Percentiles rank a stretch among this genome's conserved stretches.
phyloP scores from a whole-genome alignment of 1,140 invertebrate species.

The Drosophila malerkotliana region DNA sequence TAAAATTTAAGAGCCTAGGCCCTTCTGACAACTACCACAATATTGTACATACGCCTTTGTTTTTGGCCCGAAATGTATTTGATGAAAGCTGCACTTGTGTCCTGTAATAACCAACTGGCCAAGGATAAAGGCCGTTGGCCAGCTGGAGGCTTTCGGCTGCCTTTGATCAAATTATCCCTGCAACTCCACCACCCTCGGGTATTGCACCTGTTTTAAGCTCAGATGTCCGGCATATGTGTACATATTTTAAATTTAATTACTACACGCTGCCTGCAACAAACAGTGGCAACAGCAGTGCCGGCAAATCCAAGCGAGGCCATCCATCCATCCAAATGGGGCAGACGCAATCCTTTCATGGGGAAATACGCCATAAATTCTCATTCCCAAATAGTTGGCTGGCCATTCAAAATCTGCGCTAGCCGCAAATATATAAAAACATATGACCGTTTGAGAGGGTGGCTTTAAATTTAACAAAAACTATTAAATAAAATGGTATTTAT shows the following conservation, averaged over 20 bases:
- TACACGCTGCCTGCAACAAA: constrained; percentile 59
- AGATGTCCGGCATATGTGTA: constrained; percentile 67
- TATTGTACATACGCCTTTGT: constrained; percentile 9
- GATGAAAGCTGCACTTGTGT: constrained; percentile 42
- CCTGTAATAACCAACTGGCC: constrained; percentile 41
- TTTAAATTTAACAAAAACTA: background rate
- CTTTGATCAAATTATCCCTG: constrained; percentile 75
- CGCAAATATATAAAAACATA: constrained; percentile 41
- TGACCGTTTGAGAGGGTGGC: constrained; percentile 22
- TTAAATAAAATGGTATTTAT: background rate
- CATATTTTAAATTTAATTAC: constrained; percentile 82
- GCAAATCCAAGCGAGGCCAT: constrained; percentile 59
- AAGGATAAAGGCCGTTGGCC: constrained; percentile 6
- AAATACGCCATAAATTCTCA: constrained; percentile 56
- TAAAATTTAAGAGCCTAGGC: background rate
- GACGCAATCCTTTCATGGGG: constrained; percentile 54
- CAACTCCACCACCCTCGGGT: constrained; percentile 2
- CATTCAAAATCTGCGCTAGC: constrained; percentile 61
- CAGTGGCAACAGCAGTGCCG: constrained; percentile 35
- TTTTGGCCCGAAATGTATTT: constrained; percentile 1
- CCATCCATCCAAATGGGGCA: constrained; percentile 44
- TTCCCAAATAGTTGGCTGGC: constrained; percentile 66
- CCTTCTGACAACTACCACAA: background rate
- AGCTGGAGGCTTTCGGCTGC: constrained; percentile 61
- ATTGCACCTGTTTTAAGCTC: constrained; percentile 66